Evolutionary conservation across 1,140 invertebrate species (phyloP).

Genomic region (Coboldia fuscipes): DNA sequence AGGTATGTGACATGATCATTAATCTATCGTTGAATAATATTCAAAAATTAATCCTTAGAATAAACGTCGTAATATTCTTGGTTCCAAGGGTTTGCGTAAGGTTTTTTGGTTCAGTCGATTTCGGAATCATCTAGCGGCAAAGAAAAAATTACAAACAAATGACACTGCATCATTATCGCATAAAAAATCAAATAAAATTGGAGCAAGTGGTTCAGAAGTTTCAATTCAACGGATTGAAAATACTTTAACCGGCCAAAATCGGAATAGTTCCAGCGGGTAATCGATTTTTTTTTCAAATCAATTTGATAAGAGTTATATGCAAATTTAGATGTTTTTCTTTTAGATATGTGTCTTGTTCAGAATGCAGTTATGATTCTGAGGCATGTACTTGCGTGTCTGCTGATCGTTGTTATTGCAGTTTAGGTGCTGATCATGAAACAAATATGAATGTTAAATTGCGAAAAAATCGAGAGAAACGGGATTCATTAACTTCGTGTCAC

Average conservation of each 20-base stretch:
- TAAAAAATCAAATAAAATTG: constrained; percentile 6
- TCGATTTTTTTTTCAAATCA: not conserved
- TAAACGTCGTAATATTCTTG: constrained; percentile 27
- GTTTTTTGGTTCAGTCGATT: constrained; percentile 19
- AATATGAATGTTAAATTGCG: constrained; percentile 13
- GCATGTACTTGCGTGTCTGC: constrained; percentile 49
- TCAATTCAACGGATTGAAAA: constrained; percentile 16
- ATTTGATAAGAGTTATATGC: not conserved
- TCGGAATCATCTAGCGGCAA: constrained; percentile 7
- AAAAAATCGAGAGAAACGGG: constrained; percentile 7
- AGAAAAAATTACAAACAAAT: constrained; percentile 6
- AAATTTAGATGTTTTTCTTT: not conserved
- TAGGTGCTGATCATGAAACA: constrained; percentile 20
- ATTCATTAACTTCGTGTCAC: constrained; percentile 19
- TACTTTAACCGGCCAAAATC: constrained; percentile 27
- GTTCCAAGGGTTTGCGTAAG: constrained; percentile 28
- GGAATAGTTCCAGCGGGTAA: constrained; percentile 41
- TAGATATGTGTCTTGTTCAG: constrained; percentile 60
- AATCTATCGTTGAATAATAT: not conserved
- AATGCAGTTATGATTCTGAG: constrained; percentile 63
- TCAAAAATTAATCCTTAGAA: constrained; percentile 22
- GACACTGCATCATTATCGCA: not conserved
- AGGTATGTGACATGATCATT: not conserved
- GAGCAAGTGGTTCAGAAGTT: constrained; percentile 19
- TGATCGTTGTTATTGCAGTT: constrained; percentile 54